phyloP scores from a whole-genome alignment of 1,140 invertebrate species.

The Pachypeltis micranthus region DNA sequence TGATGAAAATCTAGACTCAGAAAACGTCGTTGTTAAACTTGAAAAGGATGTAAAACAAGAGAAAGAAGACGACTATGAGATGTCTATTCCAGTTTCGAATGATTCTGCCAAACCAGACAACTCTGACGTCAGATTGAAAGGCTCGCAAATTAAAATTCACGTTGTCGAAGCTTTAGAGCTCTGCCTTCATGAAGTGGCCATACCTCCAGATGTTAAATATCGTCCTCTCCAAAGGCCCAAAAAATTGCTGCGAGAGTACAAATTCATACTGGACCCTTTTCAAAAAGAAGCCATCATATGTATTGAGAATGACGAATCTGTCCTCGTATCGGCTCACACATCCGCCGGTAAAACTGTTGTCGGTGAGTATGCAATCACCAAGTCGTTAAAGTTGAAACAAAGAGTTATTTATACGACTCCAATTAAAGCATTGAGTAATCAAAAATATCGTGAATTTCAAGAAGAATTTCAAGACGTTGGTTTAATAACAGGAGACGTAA shows the following conservation, averaged over 20 bases:
- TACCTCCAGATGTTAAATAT: slow-evolving; percentile 76
- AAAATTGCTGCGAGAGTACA: slow-evolving; percentile 83
- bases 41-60: neutral
- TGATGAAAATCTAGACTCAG: too few relatives aligned
- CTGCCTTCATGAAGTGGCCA: slow-evolving; percentile 86
- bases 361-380: slow-evolving; percentile 80
- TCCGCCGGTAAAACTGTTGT: slow-evolving; percentile 99
- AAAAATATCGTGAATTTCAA: slow-evolving; percentile 96
- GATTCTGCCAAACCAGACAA: neutral
- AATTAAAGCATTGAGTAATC: slow-evolving; percentile 98
- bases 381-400: slow-evolving; percentile 58
- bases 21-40: too few relatives aligned
- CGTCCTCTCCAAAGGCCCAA: slow-evolving; percentile 44
- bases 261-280: slow-evolving; percentile 94
- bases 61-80: neutral
- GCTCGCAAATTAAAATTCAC: slow-evolving; percentile 1
- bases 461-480: slow-evolving; percentile 98
- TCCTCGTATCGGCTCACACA: slow-evolving; percentile 96
- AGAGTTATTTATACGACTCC: slow-evolving; percentile 99
- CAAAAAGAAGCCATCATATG: slow-evolving; percentile 96
- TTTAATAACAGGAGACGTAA: slow-evolving; percentile 96
- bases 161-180: slow-evolving; percentile 71
- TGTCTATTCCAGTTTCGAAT: neutral
- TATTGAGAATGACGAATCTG: slow-evolving; percentile 95
- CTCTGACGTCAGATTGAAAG: neutral